These are phyloP conservation scores for Drosophila kuntzei DNA, from an alignment of 2,888 invertebrate species.

Conservation along the genomic window DNA sequence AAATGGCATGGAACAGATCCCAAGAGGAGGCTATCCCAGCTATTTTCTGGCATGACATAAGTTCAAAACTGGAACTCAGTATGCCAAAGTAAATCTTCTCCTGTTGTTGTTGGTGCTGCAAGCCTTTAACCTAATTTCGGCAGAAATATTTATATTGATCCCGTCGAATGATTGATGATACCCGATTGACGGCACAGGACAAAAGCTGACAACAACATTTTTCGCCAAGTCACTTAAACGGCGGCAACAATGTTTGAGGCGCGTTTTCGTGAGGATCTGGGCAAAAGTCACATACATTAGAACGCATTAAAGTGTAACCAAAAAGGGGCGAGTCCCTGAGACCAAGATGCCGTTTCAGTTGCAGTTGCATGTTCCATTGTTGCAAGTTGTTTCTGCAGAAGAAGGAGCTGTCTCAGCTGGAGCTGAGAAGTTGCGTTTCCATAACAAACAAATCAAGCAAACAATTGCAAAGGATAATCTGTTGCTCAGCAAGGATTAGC, in stretches of 20 bases:
- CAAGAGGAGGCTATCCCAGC: slow-evolving; percentile 39
- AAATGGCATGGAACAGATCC: slow-evolving; percentile 24
- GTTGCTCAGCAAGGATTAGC: slow-evolving; percentile 77
- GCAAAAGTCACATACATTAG: slow-evolving; percentile 84
- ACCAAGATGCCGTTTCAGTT: slow-evolving; percentile 8
- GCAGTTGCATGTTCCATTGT: slow-evolving; percentile 54
- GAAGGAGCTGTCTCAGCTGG: slow-evolving; percentile 24
- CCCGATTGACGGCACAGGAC: slow-evolving; percentile 62
- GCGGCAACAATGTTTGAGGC: slow-evolving; percentile 61
- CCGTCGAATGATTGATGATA: slow-evolving; percentile 69
- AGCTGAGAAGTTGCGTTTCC: slow-evolving; percentile 39
- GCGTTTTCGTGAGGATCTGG: slow-evolving; percentile 53
- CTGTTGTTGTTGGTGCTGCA: slow-evolving; percentile 28
- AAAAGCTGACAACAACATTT: slow-evolving; percentile 36
- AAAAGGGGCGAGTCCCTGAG: slow-evolving; percentile 69
- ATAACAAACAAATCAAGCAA: slow-evolving; percentile 80
- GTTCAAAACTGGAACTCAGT: slow-evolving; percentile 31
- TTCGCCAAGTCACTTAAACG: slow-evolving; percentile 76
- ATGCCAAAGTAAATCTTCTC: slow-evolving; percentile 1
- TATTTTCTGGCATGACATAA: slow-evolving; percentile 70
- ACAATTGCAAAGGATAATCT: slow-evolving; percentile 82
- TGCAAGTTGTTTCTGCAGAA: slow-evolving; percentile 48
- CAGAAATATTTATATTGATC: slow-evolving; percentile 77
- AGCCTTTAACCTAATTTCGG: slow-evolving; percentile 81
- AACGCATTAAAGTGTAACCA: slow-evolving; percentile 82